Evolutionary conservation across 2,113 vertebrate species (phyloP).

Genomic region (Bagarius yarrelli): DNA sequence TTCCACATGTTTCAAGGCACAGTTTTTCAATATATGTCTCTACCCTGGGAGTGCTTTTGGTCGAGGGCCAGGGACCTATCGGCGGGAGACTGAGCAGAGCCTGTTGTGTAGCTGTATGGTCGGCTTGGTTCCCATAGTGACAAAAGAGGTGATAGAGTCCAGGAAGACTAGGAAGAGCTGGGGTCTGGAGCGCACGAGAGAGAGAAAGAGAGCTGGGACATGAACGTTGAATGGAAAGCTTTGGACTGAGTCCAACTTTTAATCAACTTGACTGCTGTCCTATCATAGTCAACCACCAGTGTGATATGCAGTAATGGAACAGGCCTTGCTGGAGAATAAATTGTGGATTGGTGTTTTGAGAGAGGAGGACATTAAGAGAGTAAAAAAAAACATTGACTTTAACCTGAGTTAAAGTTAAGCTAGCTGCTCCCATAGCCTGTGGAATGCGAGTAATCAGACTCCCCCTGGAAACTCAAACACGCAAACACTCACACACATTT

Average conservation of each 20-base stretch:
- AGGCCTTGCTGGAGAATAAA: slow-evolving; percentile 3
- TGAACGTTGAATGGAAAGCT: slow-evolving; percentile 14
- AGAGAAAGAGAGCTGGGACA: slow-evolving; percentile 20
- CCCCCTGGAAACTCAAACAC: slow-evolving; percentile 42
- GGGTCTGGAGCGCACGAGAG: neutral
- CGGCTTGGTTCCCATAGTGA: slow-evolving; percentile 66
- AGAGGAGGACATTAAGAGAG: neutral
- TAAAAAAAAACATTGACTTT: neutral
- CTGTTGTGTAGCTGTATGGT: slow-evolving; percentile 67
- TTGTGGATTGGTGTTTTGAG: neutral
- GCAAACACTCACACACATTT: neutral
- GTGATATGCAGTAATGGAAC: neutral
- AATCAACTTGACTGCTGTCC: neutral
- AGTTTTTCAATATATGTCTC: slow-evolving; percentile 64
- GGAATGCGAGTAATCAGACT: slow-evolving; percentile 59
- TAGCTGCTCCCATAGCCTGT: slow-evolving; percentile 42
- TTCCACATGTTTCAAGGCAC: slow-evolving; percentile 58
- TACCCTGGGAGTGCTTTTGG: slow-evolving; percentile 64
- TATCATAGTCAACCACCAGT: neutral
- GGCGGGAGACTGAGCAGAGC: slow-evolving; percentile 68
- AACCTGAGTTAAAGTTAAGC: slow-evolving; percentile 35
- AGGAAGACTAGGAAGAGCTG: slow-evolving; percentile 57
- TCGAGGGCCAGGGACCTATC: slow-evolving; percentile 65
- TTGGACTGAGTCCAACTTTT: slow-evolving; percentile 12
- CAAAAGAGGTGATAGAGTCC: slow-evolving; percentile 68